These are phyloP conservation scores for Noctua janthe DNA, from an alignment of 2,888 invertebrate genomes.

Conservation along the genomic window DNA sequence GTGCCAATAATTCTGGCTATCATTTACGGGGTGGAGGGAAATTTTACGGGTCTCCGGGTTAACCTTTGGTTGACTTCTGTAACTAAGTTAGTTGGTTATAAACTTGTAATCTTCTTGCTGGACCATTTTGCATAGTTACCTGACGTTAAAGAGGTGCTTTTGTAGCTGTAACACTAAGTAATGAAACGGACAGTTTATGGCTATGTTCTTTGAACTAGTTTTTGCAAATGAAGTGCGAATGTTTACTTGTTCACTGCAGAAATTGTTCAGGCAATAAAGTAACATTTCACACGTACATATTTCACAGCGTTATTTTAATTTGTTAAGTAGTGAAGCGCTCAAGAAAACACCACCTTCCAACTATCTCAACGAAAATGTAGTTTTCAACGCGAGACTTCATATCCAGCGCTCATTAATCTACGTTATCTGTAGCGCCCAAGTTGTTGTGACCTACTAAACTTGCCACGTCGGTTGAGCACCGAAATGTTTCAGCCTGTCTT, in stretches of 20 bases:
- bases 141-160: not conserved
- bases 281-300: not conserved
- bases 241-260: not conserved
- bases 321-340: constrained; percentile 20
- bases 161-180: not conserved
- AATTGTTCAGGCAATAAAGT: not conserved
- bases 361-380: constrained; percentile 58
- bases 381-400: constrained; percentile 63
- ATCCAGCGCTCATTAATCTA: constrained; percentile 65
- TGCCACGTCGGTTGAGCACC: constrained; percentile 34
- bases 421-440: constrained; percentile 63
- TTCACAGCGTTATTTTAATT: constrained; percentile 7
- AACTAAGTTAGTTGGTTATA: constrained; percentile 20
- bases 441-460: constrained; percentile 62
- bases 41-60: constrained; percentile 22
- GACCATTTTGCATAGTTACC: constrained; percentile 26
- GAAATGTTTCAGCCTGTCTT: constrained; percentile 57
- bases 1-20: constrained; percentile 46
- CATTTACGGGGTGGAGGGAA: constrained; percentile 28
- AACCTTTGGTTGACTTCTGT: constrained; percentile 28
- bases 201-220: constrained; percentile 10
- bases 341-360: constrained; percentile 20
- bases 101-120: constrained; percentile 33
- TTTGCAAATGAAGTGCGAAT: not conserved
- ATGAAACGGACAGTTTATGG: constrained; percentile 10